Conservation (phyloP, 2,113 vertebrate genomes). For the Grantiella picta region DNA sequence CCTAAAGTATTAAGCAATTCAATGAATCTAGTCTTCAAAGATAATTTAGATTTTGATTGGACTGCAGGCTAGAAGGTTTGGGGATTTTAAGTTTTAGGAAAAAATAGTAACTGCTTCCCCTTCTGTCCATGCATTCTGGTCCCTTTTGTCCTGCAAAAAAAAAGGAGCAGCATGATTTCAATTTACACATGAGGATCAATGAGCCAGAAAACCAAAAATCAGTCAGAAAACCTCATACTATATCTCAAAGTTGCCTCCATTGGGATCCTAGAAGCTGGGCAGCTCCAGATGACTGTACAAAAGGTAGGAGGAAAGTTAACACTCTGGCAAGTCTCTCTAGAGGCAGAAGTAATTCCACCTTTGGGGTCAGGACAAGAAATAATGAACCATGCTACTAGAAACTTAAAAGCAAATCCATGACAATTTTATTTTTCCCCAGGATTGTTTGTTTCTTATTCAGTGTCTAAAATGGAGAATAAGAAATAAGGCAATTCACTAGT, state of each 20-base stretch:
- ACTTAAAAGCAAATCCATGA: neutral
- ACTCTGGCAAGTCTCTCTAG: neutral
- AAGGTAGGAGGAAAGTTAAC: constrained; percentile 28
- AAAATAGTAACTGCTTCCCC: constrained; percentile 34
- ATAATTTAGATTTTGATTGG: constrained; percentile 48
- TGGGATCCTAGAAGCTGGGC: constrained; percentile 15
- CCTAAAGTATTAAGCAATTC: neutral
- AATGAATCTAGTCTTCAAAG: constrained; percentile 34
- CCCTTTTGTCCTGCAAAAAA: neutral
- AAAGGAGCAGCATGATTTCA: neutral
- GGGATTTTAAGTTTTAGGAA: neutral
- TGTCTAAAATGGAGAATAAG: neutral
- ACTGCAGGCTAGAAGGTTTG: neutral
- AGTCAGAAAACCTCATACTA: neutral
- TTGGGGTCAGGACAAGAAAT: neutral
- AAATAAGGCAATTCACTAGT: neutral
- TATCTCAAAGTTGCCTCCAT: neutral
- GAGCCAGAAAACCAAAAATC: neutral
- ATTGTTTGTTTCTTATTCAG: neutral
- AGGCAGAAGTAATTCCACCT: neutral
- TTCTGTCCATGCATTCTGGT: constrained; percentile 8
- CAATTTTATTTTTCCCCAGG: neutral
- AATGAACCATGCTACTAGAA: neutral
- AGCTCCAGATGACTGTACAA: constrained; percentile 35
- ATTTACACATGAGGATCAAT: neutral